phyloP scores from a whole-genome alignment of 1,140 invertebrate species.

The Micrasema minimum region DNA sequence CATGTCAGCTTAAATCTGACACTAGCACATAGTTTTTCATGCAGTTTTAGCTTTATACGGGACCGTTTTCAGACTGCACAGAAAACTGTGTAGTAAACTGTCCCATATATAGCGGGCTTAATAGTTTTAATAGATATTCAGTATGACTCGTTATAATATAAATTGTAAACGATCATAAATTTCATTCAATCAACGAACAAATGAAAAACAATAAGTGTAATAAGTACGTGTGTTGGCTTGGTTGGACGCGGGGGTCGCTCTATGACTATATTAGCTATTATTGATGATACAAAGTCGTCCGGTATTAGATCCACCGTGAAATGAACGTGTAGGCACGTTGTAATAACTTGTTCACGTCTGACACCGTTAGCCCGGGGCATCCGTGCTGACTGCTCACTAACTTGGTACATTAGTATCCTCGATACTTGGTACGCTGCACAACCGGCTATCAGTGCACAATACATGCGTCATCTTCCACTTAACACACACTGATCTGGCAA shows the following conservation, averaged over 20 bases:
- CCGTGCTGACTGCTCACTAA: slow-evolving; percentile 4
- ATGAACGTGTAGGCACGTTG: slow-evolving; percentile 24
- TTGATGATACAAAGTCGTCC: slow-evolving; percentile 7
- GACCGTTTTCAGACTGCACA: too few relatives aligned
- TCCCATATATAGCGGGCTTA: too few relatives aligned
- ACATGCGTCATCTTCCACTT: not conserved
- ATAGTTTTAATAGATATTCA: too few relatives aligned
- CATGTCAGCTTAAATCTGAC: too few relatives aligned
- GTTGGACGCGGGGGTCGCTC: too few relatives aligned
- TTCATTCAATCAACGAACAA: not conserved
- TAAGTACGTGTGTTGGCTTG: not conserved
- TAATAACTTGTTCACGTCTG: slow-evolving; percentile 34
- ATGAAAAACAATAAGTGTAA: not conserved
- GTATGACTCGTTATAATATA: not conserved
- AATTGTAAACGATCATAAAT: not conserved
- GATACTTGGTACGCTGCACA: not conserved
- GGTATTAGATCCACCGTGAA: slow-evolving; percentile 12
- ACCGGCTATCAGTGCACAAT: not conserved
- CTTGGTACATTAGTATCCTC: not conserved
- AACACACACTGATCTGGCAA: not conserved
- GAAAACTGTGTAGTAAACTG: too few relatives aligned
- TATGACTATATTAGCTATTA: not conserved
- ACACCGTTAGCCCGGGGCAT: slow-evolving; percentile 27
- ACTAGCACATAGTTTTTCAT: too few relatives aligned
- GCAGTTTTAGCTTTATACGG: too few relatives aligned